Evolutionary conservation across 2,797 vertebrate species (phyloP).

Genomic region (Denticeps clupeoides): DNA sequence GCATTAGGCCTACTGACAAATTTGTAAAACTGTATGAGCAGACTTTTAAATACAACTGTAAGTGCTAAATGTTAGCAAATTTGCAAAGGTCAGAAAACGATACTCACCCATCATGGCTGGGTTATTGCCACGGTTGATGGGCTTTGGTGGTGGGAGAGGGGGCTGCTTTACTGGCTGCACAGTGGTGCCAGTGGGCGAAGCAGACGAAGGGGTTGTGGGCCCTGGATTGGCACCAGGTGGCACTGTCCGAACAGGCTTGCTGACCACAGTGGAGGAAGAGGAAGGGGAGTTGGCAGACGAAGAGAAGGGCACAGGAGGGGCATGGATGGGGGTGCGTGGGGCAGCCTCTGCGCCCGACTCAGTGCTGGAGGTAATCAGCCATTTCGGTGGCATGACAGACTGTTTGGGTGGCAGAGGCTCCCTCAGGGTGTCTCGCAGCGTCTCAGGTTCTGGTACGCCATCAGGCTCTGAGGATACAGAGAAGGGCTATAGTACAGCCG

Average conservation of each 20-base stretch:
- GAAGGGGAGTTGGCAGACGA: constrained; percentile 38
- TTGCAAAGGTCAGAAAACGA: neutral
- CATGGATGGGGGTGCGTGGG: constrained; percentile 48
- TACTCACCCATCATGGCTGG: constrained; percentile 76
- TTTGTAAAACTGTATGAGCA: too few species aligned
- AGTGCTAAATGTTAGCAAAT: neutral
- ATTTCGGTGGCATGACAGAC: constrained; percentile 77
- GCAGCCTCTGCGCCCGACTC: constrained; percentile 58
- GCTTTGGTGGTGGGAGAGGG: constrained; percentile 87
- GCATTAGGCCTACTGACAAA: too few species aligned
- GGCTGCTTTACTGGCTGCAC: constrained; percentile 73
- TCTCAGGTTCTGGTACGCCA: constrained; percentile 58
- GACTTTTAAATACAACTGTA: too few species aligned
- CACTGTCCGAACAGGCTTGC: constrained; percentile 62
- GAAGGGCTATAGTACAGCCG: neutral
- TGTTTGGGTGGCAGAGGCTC: constrained; percentile 67
- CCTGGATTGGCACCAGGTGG: constrained; percentile 54
- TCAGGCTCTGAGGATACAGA: constrained; percentile 58
- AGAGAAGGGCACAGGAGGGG: constrained; percentile 40
- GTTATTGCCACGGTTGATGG: constrained; percentile 76
- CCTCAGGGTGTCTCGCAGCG: constrained; percentile 57
- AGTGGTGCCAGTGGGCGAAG: constrained; percentile 12
- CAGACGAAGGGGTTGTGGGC: constrained; percentile 37
- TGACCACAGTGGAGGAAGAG: constrained; percentile 29
- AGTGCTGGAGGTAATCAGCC: constrained; percentile 64